These are phyloP conservation scores for Andrena bucephala DNA, from an alignment of 2,888 invertebrate species.

Conservation along the genomic window DNA sequence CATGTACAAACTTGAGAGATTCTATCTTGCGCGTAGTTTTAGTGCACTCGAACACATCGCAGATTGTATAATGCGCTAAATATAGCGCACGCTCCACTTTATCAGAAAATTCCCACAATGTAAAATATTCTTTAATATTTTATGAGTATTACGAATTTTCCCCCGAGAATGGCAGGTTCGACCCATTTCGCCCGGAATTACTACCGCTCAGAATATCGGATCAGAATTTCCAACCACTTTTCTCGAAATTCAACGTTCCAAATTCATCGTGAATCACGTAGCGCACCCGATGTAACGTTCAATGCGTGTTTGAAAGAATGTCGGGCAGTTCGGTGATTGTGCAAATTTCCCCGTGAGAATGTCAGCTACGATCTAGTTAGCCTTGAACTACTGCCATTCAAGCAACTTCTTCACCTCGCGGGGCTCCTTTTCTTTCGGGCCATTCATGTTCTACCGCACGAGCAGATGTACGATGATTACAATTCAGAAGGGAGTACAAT, in stretches of 20 bases:
- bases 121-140: not conserved
- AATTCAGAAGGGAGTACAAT: constrained; percentile 59
- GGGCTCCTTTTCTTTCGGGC: constrained; percentile 51
- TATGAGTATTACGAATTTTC: not conserved
- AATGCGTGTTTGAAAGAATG: not conserved
- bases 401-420: constrained; percentile 40
- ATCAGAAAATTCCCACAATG: not conserved
- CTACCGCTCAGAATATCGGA: not conserved
- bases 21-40: not conserved
- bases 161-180: not conserved
- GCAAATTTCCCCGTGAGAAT: constrained; percentile 44
- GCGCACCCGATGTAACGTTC: not conserved
- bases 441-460: constrained; percentile 48
- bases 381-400: constrained; percentile 59
- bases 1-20: not conserved
- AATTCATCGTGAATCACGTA: not conserved
- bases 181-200: not conserved
- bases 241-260: not conserved
- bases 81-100: not conserved
- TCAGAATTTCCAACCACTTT: constrained; percentile 3
- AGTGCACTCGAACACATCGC: not conserved
- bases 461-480: constrained; percentile 60
- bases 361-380: constrained; percentile 46
- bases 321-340: not conserved
- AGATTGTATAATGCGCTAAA: not conserved